A percentile compares a stretch with the other conserved stretches of the same genome.
These are phyloP conservation scores for Syngnathus acus DNA, from an alignment of 2,797 vertebrate species.

Conservation along the genomic window DNA sequence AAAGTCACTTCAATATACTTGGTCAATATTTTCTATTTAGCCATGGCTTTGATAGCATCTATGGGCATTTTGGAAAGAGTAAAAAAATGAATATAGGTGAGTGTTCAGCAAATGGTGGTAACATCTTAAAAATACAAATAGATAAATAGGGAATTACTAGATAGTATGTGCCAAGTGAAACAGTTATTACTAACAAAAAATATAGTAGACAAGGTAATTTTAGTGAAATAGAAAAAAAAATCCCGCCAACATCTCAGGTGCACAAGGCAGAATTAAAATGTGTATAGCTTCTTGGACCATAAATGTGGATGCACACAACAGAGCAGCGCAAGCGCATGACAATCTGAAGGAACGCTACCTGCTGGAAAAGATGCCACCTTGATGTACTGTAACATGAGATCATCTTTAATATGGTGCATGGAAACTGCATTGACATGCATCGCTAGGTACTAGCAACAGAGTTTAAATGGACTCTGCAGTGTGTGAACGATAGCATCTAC, in stretches of 20 bases:
- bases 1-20: neutral
- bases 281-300: neutral
- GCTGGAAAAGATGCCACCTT: neutral
- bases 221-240: neutral
- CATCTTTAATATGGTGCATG: neutral
- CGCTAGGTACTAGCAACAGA: neutral
- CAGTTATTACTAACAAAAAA: too few species aligned
- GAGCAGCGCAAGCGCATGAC: neutral
- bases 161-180: neutral
- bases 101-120: neutral
- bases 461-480: neutral
- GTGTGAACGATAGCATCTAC: neutral
- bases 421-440: neutral
- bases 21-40: neutral
- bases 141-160: neutral
- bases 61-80: neutral
- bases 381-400: neutral
- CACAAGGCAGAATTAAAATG: neutral
- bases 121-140: neutral
- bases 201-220: neutral
- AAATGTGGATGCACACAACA: neutral
- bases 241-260: neutral
- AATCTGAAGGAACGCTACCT: neutral
- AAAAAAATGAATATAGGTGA: neutral
- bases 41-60: neutral